Conservation (phyloP, 1,140 invertebrate genomes). For the Pomacea maculata region DNA sequence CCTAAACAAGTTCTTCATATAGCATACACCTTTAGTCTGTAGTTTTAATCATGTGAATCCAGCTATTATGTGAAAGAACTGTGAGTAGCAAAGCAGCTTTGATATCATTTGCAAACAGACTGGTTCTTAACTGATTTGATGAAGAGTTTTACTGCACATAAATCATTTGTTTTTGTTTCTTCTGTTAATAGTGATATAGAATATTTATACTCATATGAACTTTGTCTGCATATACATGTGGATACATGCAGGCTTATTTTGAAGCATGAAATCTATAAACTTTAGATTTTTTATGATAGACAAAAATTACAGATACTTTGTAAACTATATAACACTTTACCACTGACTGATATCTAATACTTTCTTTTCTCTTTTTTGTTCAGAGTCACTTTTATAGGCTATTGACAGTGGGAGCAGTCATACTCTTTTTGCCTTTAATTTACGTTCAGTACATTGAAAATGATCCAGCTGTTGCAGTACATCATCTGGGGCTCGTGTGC, state of each 20-base stretch:
- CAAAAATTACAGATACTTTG: no score
- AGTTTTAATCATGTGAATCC: no score
- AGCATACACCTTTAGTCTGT: background rate
- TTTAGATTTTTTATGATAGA: background rate
- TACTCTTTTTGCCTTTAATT: slow-evolving; percentile 26
- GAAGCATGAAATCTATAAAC: background rate
- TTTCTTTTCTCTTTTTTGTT: background rate
- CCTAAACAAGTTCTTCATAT: background rate
- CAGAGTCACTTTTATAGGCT: slow-evolving; percentile 29
- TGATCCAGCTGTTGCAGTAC: slow-evolving; percentile 3
- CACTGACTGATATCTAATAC: no score
- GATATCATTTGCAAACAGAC: no score
- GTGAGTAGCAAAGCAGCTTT: no score
- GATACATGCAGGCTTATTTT: background rate
- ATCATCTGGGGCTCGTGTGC: slow-evolving; percentile 23
- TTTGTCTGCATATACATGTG: no score
- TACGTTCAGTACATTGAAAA: slow-evolving; percentile 21
- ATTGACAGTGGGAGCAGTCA: background rate
- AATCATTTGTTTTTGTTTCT: background rate
- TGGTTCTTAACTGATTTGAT: no score
- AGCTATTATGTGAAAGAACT: no score
- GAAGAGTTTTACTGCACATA: no score
- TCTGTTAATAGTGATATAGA: background rate
- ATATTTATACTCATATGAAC: no score
- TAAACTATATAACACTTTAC: no score